Percentiles rank a stretch among this genome's conserved stretches.
Evolutionary conservation across 1,140 invertebrate genomes (phyloP).

Genomic region (Melitaea cinxia): DNA sequence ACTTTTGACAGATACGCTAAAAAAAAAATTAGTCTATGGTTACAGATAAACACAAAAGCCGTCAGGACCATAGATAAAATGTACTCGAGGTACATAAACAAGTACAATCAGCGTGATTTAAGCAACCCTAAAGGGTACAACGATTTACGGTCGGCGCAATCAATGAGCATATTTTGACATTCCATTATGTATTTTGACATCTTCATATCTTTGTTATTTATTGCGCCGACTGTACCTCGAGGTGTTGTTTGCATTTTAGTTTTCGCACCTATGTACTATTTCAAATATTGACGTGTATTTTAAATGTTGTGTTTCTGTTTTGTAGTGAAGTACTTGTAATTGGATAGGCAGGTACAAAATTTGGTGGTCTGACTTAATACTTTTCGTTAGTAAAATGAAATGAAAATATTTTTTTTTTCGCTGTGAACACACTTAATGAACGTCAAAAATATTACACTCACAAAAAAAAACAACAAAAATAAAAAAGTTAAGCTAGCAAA

Average conservation of each 20-base stretch:
- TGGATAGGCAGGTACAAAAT: no score
- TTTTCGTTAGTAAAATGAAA: no score
- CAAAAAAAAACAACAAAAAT: no score
- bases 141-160: constrained; percentile 60
- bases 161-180: constrained; percentile 69
- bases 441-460: no score
- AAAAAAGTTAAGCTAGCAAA: no score
- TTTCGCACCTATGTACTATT: constrained; percentile 19
- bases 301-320: constrained; percentile 5
- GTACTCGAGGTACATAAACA: constrained; percentile 43
- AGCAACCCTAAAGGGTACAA: constrained; percentile 41
- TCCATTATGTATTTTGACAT: constrained; percentile 65
- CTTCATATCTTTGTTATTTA: constrained; percentile 70
- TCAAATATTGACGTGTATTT: constrained; percentile 17
- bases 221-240: constrained; percentile 53
- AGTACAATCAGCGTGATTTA: constrained; percentile 65
- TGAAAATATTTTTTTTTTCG: no score
- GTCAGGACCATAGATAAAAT: constrained; percentile 14
- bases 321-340: no score
- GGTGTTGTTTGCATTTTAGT: constrained; percentile 36
- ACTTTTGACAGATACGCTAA: background rate
- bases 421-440: no score
- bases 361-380: no score
- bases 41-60: constrained; percentile 7
- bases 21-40: background rate